Evolutionary conservation across 2,888 invertebrate species (phyloP).

Genomic region (Conops quadrifasciatus): DNA sequence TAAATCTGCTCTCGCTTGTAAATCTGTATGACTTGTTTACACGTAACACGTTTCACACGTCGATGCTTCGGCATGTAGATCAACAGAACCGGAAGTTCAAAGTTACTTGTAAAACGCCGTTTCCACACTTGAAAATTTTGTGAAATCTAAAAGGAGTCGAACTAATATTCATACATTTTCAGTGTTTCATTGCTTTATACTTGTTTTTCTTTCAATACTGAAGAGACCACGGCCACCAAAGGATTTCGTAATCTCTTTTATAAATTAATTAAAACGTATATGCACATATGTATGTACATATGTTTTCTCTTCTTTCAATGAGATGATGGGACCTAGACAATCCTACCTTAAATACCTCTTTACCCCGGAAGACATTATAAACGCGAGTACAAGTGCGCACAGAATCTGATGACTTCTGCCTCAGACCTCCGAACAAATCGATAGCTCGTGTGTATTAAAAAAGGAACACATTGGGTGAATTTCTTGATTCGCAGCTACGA

Average conservation of each 20-base stretch:
- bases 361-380: not conserved
- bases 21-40: too few species aligned
- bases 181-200: not conserved
- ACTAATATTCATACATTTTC: not conserved
- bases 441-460: constrained; percentile 5
- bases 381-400: constrained; percentile 8
- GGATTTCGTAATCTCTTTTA: too few species aligned
- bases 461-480: not conserved
- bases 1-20: too few species aligned
- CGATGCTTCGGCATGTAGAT: too few species aligned
- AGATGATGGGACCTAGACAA: not conserved
- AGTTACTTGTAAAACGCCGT: not conserved
- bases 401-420: constrained; percentile 2
- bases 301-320: not conserved
- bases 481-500: not conserved
- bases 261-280: too few species aligned
- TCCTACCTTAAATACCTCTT: not conserved
- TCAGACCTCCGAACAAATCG: constrained; percentile 4
- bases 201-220: too few species aligned
- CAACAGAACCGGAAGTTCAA: not conserved
- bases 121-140: too few species aligned
- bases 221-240: too few species aligned
- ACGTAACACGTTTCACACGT: too few species aligned
- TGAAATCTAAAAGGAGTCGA: not conserved
- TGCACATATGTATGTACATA: not conserved